Conservation (phyloP, 2,113 vertebrate genomes). For the Urocolius indicus region DNA sequence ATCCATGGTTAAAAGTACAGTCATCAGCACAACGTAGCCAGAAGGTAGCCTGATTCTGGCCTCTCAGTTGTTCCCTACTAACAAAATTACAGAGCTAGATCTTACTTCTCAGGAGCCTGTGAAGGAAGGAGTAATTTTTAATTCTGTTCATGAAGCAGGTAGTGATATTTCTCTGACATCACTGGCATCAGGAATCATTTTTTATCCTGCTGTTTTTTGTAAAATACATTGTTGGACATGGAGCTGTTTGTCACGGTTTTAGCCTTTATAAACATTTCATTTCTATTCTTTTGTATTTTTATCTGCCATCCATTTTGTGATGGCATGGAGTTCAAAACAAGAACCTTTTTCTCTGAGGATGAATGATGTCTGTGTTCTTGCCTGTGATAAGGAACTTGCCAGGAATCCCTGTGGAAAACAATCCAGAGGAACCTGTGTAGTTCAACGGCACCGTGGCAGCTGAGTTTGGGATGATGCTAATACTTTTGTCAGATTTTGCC, state of each 20-base stretch:
- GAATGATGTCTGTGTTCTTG: not conserved
- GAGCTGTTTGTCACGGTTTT: not conserved
- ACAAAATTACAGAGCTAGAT: not conserved
- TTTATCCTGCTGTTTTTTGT: not conserved
- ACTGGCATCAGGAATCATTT: rapidly evolving
- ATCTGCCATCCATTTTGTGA: not conserved
- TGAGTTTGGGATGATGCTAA: not conserved
- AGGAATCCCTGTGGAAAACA: not conserved
- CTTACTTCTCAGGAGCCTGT: not conserved
- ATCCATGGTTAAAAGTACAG: not conserved
- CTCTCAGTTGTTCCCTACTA: not conserved
- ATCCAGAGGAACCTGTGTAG: not conserved
- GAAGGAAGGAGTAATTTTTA: not conserved
- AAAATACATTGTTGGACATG: not conserved
- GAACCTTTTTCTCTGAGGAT: not conserved
- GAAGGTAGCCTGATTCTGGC: not conserved
- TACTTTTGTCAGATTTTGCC: not conserved
- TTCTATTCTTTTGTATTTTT: not conserved
- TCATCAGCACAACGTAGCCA: not conserved
- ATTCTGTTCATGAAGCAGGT: not conserved
- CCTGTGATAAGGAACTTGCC: not conserved
- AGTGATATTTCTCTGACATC: not conserved
- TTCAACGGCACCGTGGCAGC: not conserved
- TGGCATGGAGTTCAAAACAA: not conserved
- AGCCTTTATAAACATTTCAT: not conserved